phyloP scores from a whole-genome alignment of 1,140 invertebrate species.

The Wasmannia auropunctata region DNA sequence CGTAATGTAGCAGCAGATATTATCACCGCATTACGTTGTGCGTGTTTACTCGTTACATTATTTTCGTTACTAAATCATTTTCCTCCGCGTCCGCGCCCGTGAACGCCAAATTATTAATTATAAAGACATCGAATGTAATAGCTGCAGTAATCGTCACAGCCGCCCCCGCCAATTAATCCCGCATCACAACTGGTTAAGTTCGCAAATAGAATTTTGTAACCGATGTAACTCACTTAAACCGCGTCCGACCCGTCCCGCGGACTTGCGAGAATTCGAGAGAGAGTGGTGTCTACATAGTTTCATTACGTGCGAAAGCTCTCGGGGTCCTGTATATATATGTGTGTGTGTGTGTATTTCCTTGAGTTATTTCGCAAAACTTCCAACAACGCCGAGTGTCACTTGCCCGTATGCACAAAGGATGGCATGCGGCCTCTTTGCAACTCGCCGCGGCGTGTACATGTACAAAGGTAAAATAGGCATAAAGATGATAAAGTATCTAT shows the following conservation, averaged over 20 bases:
- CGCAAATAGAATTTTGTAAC: constrained; percentile 1
- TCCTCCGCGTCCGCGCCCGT: too few relatives aligned
- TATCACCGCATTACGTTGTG: background rate
- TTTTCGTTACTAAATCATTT: constrained; percentile 29
- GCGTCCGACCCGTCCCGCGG: background rate
- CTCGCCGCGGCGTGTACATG: background rate
- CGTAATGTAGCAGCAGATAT: background rate
- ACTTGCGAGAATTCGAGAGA: constrained; percentile 17
- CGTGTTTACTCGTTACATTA: constrained; percentile 5
- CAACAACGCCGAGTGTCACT: constrained; percentile 32
- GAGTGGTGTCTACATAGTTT: constrained; percentile 44
- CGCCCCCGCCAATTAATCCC: background rate
- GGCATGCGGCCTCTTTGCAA: background rate
- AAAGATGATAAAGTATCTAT: constrained; percentile 11
- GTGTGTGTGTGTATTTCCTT: constrained; percentile 27
- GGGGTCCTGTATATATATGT: background rate
- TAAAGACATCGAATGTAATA: background rate
- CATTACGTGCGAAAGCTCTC: constrained; percentile 34
- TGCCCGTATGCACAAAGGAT: constrained; percentile 13
- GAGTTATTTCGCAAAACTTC: constrained; percentile 55
- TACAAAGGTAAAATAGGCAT: constrained; percentile 20
- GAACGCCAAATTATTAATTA: constrained; percentile 18
- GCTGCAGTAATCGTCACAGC: background rate
- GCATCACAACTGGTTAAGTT: background rate
- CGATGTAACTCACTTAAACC: constrained; percentile 27